Percentiles rank a stretch among this genome's conserved stretches.
phyloP scores from a whole-genome alignment of 2,113 vertebrate species.

The Marcusenius ussheri region DNA sequence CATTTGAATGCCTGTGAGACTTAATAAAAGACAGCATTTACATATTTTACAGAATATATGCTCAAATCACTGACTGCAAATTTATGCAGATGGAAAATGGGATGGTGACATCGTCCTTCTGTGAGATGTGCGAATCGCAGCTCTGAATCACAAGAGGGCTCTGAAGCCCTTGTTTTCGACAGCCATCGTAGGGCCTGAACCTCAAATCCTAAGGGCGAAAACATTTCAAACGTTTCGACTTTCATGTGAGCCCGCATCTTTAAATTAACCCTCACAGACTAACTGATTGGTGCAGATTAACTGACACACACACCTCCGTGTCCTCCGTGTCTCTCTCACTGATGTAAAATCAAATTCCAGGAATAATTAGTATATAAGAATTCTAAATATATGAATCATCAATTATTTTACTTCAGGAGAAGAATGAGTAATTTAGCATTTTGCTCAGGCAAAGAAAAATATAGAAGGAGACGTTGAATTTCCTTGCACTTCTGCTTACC shows the following conservation, averaged over 20 bases:
- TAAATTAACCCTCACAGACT: not conserved
- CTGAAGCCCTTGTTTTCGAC: not conserved
- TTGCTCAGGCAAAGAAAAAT: not conserved
- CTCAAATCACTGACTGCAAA: not conserved
- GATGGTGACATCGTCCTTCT: not conserved
- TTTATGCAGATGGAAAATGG: not conserved
- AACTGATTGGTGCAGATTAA: not conserved
- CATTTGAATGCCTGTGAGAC: not conserved
- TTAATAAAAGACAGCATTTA: not conserved
- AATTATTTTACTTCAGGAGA: not conserved
- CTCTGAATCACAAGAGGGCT: not conserved
- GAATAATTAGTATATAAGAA: not conserved
- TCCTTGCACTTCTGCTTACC: not conserved
- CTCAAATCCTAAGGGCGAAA: not conserved
- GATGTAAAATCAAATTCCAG: not conserved
- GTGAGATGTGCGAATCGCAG: not conserved
- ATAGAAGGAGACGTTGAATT: not conserved
- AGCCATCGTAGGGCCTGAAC: not conserved
- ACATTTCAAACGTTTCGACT: not conserved
- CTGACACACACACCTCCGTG: not conserved
- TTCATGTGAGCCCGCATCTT: not conserved
- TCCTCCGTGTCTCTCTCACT: not conserved
- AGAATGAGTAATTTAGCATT: not conserved
- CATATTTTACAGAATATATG: not conserved
- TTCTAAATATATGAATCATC: not conserved